phyloP scores from a whole-genome alignment of 2,113 vertebrate genomes.

The Cochlearius cochlearius region DNA sequence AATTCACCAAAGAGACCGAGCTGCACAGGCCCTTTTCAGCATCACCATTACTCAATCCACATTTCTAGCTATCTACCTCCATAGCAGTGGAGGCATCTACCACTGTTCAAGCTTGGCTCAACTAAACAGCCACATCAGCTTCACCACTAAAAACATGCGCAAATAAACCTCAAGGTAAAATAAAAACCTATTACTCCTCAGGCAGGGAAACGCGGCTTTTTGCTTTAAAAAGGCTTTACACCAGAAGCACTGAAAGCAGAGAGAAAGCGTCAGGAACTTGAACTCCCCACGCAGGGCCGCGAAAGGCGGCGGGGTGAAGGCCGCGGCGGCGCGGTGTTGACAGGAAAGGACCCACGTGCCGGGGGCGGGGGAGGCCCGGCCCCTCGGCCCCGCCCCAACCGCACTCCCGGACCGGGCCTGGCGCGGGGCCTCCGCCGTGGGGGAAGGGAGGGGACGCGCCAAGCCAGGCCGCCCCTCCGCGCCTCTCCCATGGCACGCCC shows the following conservation, averaged over 20 bases:
- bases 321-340: not conserved
- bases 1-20: not conserved
- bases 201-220: accelerated
- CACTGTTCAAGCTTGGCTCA: not conserved
- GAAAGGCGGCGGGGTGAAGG: not conserved
- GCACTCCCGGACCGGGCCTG: not conserved
- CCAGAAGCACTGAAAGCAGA: constrained; percentile 14
- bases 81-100: not conserved
- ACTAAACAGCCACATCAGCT: too few species aligned
- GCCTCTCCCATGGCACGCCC: not conserved
- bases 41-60: not conserved
- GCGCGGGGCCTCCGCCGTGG: not conserved
- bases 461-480: not conserved
- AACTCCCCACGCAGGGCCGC: not conserved
- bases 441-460: not conserved
- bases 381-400: not conserved
- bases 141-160: not conserved
- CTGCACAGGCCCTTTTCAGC: too few species aligned
- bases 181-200: not conserved
- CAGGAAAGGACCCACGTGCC: not conserved
- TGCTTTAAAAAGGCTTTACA: not conserved
- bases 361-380: not conserved
- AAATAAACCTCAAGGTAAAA: accelerated
- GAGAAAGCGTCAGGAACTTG: constrained; percentile 66
- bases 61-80: not conserved